Conservation (phyloP, 2,113 vertebrate genomes). For the Hippopotamus amphibius region DNA sequence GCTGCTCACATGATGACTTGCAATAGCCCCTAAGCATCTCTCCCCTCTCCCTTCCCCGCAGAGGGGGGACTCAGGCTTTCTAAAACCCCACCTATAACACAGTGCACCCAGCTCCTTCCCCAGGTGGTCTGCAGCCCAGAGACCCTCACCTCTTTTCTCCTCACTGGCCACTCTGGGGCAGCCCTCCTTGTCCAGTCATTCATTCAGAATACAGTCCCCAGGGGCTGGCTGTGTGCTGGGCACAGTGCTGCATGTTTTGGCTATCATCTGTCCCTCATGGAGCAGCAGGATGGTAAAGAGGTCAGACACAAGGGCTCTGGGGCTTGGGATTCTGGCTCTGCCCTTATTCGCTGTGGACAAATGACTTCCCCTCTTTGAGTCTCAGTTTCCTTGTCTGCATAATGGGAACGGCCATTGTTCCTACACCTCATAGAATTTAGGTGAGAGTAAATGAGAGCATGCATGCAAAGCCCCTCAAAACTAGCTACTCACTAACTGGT, state of each 20-base stretch:
- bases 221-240: background rate
- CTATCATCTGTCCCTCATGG: background rate
- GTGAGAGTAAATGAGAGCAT: background rate
- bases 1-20: background rate
- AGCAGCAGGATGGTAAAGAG: rapidly evolving
- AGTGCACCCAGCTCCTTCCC: background rate
- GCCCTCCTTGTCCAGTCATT: background rate
- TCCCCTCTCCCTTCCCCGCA: background rate
- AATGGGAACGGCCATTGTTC: background rate
- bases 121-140: background rate
- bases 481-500: background rate
- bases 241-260: background rate
- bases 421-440: background rate
- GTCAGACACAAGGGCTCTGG: background rate
- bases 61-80: background rate
- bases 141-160: background rate
- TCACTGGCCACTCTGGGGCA: background rate
- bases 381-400: background rate
- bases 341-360: background rate
- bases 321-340: background rate
- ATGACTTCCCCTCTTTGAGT: background rate
- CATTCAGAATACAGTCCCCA: background rate
- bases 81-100: background rate
- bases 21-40: background rate
- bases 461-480: background rate